These are phyloP conservation scores for Paraplagusia blochii DNA, from an alignment of 2,113 vertebrate genomes.

Conservation along the genomic window DNA sequence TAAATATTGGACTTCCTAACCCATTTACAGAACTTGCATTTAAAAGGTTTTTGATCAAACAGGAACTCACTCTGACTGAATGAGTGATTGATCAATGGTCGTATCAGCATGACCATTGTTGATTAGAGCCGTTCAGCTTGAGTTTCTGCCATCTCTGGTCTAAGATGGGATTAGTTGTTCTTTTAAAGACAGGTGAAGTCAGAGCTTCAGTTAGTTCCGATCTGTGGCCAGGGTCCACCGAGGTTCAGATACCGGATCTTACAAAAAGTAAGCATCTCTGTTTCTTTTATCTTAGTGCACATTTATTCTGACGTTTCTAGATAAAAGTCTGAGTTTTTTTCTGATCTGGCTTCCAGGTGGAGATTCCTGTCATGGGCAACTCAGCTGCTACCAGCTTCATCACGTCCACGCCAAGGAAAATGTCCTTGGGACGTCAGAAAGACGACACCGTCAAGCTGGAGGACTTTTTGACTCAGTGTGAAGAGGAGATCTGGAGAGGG, in stretches of 20 bases:
- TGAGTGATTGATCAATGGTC: not conserved
- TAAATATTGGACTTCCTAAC: no score
- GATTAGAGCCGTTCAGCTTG: slow-evolving; percentile 24
- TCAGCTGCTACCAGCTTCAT: slow-evolving; percentile 27
- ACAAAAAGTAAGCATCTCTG: not conserved
- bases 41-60: slow-evolving; percentile 1
- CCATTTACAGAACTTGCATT: no score
- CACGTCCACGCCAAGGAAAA: slow-evolving; percentile 21
- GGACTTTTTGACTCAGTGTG: slow-evolving; percentile 19
- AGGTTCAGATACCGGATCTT: no score
- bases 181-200: slow-evolving; percentile 15
- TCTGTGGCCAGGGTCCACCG: no score
- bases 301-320: no score
- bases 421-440: slow-evolving; percentile 22
- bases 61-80: not conserved
- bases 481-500: slow-evolving; percentile 37
- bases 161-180: slow-evolving; percentile 7
- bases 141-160: slow-evolving; percentile 21
- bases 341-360: not conserved
- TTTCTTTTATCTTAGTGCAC: not conserved
- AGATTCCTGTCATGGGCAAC: slow-evolving; percentile 46
- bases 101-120: not conserved
- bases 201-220: not conserved
- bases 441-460: slow-evolving; percentile 42
- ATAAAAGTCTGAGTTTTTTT: not conserved